Evolutionary conservation across 2,888 invertebrate species (phyloP), one percentile per base, ranked within the genome.

Genomic region (Stenolophus ochropezus): DNA sequence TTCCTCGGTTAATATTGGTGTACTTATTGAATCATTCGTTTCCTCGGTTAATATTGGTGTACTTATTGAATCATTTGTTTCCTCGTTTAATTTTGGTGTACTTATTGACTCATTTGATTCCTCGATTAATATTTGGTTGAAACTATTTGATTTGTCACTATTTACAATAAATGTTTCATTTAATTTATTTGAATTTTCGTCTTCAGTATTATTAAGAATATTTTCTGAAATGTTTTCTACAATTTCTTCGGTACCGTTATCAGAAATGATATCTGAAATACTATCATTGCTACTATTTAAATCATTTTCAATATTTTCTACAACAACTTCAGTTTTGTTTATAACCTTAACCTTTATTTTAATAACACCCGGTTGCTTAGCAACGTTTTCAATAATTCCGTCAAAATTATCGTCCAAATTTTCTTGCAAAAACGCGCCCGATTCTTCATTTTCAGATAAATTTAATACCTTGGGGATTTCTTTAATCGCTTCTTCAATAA

Each of bases 311-410:
- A 6, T 53, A 53, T 75, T 25, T n/a, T 51, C 27, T 58, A 21
- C 33, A 3, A 69, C 25, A 0, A n/a, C 8, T n/a, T 77, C 47
- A 69, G 65, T 49, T 27, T 51, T 23, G n/a, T 79, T 79, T 16
- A 51, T 18, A 14, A 79, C 49, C n/a, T 69, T 69, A 27, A 79
- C 69, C 53, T 79, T 79, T 18, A 79, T 69, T 79, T 71, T 69
- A 27, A 79, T 53, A 11, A 79, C 6, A 21, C 47, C 18, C 20
- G 69, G 18, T 11, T 49, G 69, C 18, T 14, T 16, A 14, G 65
- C 16, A 14, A 18, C 23, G 25, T 69, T 27, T 18, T 73, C 47
- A 21, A 49, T 42, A 16, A 18, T 16, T 0, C 47, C 23, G 18
- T 73, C 27, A 27, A 20, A 18, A 8, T 47, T 8, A 6, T 65